Conservation (phyloP, 2,113 vertebrate genomes). For the Poecilia latipinna region DNA sequence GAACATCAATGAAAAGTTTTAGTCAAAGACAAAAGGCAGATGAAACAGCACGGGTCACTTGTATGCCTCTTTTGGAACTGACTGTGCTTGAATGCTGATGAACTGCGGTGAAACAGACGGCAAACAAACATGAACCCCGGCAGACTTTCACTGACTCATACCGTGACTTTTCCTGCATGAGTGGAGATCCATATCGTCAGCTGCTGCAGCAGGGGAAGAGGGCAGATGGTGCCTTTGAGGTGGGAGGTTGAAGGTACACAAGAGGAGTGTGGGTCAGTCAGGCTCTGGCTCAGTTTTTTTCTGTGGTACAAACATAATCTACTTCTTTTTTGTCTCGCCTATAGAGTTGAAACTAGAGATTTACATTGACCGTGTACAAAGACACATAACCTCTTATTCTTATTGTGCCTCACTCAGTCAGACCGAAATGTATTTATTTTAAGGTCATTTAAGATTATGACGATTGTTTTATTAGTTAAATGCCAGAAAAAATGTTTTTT, state of each 20-base stretch:
- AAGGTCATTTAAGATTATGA: neutral
- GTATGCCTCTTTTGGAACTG: slow-evolving; percentile 8
- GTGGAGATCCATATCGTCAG: slow-evolving; percentile 44
- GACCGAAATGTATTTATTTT: neutral
- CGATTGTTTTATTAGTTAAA: too few species aligned
- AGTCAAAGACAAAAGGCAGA: slow-evolving; percentile 16
- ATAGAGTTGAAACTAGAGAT: neutral
- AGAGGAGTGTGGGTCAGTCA: slow-evolving; percentile 22
- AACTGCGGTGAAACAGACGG: slow-evolving; percentile 59
- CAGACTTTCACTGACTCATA: slow-evolving; percentile 58
- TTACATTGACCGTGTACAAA: neutral
- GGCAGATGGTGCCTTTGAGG: slow-evolving; percentile 72
- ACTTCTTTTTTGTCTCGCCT: neutral
- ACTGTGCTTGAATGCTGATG: slow-evolving; percentile 5
- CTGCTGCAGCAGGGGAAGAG: slow-evolving; percentile 60
- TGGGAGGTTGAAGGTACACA: slow-evolving; percentile 56
- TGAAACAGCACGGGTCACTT: slow-evolving; percentile 18
- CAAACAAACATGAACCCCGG: slow-evolving; percentile 53
- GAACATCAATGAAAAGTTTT: slow-evolving; percentile 41
- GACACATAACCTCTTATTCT: neutral
- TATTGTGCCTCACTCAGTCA: neutral
- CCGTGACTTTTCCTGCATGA: slow-evolving; percentile 70
- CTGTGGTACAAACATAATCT: neutral
- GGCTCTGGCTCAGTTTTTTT: slow-evolving; percentile 21
- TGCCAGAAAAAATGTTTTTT: too few species aligned